Conservation (phyloP, 2,113 vertebrate genomes). For the Tamias sibiricus region DNA sequence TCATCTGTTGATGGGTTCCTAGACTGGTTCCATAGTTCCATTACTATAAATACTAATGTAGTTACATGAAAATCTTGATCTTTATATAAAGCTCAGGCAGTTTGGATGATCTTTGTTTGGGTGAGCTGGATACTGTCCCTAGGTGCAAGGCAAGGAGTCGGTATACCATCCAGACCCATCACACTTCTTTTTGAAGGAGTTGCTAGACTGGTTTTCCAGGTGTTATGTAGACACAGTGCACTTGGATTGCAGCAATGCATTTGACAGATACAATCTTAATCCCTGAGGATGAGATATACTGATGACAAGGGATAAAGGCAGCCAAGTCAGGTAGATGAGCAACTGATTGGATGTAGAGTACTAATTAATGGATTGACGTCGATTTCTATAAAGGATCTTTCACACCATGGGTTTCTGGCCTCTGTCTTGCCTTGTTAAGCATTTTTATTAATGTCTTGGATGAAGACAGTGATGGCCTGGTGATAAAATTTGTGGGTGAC, state of each 20-base stretch:
- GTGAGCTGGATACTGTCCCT: background rate
- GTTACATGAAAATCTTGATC: background rate
- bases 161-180: background rate
- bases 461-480: slow-evolving; percentile 64
- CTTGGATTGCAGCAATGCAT: background rate
- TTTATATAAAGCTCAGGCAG: background rate
- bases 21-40: no score
- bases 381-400: slow-evolving; percentile 31
- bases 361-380: background rate
- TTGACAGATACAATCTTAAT: background rate
- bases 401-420: slow-evolving; percentile 29
- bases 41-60: no score
- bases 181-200: background rate
- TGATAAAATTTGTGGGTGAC: slow-evolving; percentile 72
- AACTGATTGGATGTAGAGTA: background rate
- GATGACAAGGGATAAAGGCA: background rate
- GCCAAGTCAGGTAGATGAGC: background rate
- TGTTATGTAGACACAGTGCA: background rate
- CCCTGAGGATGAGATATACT: background rate
- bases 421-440: slow-evolving; percentile 62
- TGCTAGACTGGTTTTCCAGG: background rate
- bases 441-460: slow-evolving; percentile 68
- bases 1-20: no score
- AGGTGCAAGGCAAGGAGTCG: background rate
- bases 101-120: background rate